A percentile compares a stretch with the other conserved stretches of the same genome.
Conservation (phyloP, 1,140 invertebrate genomes). For the Drosophila truncata region DNA sequence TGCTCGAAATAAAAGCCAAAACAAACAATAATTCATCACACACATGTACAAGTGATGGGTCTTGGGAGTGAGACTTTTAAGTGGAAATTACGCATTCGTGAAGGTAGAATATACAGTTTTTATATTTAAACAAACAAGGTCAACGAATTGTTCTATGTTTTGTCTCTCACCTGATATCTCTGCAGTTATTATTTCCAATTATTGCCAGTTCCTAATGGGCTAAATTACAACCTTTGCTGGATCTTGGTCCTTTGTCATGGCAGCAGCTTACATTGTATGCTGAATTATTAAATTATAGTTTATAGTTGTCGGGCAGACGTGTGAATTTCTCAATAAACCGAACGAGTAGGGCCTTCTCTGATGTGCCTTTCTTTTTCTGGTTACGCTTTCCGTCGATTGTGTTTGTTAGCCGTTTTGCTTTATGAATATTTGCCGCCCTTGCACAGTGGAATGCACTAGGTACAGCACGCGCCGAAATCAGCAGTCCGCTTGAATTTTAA, state of each 20-base stretch:
- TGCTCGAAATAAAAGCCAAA: constrained; percentile 20
- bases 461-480: constrained; percentile 5
- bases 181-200: constrained; percentile 3
- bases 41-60: neutral
- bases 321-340: constrained; percentile 38
- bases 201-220: constrained; percentile 6
- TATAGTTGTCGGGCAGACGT: constrained; percentile 14
- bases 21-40: constrained; percentile 29
- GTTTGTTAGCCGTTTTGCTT: constrained; percentile 33
- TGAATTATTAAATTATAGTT: constrained; percentile 18
- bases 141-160: constrained; percentile 7
- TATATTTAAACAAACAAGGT: constrained; percentile 11
- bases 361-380: neutral
- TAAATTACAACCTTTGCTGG: constrained; percentile 44
- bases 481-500: constrained; percentile 29
- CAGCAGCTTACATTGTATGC: constrained; percentile 53
- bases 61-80: constrained; percentile 1
- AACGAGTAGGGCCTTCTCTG: constrained; percentile 20
- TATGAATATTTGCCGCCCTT: constrained; percentile 29
- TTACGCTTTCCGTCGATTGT: constrained; percentile 15
- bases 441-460: constrained; percentile 42
- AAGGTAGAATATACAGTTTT: neutral
- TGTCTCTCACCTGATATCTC: constrained; percentile 14
- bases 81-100: constrained; percentile 28
- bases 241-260: constrained; percentile 20